Evolutionary conservation across 2,113 vertebrate species (phyloP), one percentile per base, ranked within the genome.

Genomic region (Camelus dromedarius): DNA sequence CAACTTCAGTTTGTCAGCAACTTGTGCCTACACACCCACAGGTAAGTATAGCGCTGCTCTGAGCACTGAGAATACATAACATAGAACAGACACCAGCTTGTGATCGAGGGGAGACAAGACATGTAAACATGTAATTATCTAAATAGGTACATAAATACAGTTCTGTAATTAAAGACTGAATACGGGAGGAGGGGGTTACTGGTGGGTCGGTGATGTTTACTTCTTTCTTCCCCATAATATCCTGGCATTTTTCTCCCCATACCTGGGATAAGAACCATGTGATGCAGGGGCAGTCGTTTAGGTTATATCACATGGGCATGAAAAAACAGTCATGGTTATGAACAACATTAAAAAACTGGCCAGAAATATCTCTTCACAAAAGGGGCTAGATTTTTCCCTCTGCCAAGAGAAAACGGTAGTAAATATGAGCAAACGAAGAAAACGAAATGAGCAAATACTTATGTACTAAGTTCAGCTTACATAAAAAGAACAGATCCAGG

Each of bases 101-200:
- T 84, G 91, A 80, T 82, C 80, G 56, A 88, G 75, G 66, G 81
- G 89, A 97, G 97, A 96, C 94, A n/a, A 76, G 95, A 38, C 30
- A 7, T 12, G 52, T 52, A 93, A 97, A 96, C 96, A 83, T 92
- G 93, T 67, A 93, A 97, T 98, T 98, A 97, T 72, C 95, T 50
- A 76, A 96, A 94, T 93, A 89, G 96, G 96, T 67, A 42, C 86
- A 85, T 87, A 83, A 95, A 79, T 62, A 76, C 69, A 64, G 66
- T 72, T 76, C 95, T 95, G 35, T 95, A 96, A 98, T 98, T 96
- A 96, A 91, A 97, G 96, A 92, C 56, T 22, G 35, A 87, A 26
- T 67, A 35, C 19, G 62, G 89, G 69, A 86, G 76, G 35, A 92
- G 75, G 66, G 66, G 67, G 18, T 79, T 75, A 6, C 56, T 42